Evolutionary conservation across 2,797 vertebrate genomes (phyloP), one percentile per base, ranked within the genome.

Genomic region (Huso huso): DNA sequence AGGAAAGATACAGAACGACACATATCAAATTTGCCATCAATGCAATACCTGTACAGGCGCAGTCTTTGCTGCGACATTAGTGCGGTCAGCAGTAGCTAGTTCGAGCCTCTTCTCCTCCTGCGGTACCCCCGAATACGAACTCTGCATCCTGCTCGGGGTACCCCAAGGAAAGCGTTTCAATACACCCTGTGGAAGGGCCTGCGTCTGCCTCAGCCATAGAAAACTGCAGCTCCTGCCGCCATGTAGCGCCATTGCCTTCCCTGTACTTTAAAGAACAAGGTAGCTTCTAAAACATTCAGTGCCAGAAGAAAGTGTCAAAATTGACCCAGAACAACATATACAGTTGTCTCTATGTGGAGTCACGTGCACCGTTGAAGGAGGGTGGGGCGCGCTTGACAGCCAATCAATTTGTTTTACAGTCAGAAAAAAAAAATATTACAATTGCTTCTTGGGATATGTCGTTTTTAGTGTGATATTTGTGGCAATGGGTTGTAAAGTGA

Each of bases 81-180:
- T 77, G 73, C 77, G 76, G 13, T 74, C 1, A 53, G 80, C 51
- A 9, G 68, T 57, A 66, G 73, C 69, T 64, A 80, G 67, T 72
- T 83, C 76, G 69, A 78, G 23, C 66, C 76, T 62, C 6, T 78
- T 82, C 55, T 85, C 77, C 67, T 72, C 59, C 65, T 72, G 78
- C 68, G 82, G 83, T 51, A 75, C 77, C 4, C 85, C 51, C 52
- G 82, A 83, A 48, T 66, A 85, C 12, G 59, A 71, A 48, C 80
- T 74, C 64, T 11, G 69, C 1, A 6, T 8, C 64, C 48, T 65
- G 1, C 59, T 50, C 2, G 53, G 67, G 0, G 48, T 37, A 10
- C 72, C 0, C 8, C 12, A 67, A 5, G 7, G 8, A 6, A 72
- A 59, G 58, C 71, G 23, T 66, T 69, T 75, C 1, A 66, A 49